Conservation (phyloP, 2,797 vertebrate genomes). For the Sparus aurata region DNA sequence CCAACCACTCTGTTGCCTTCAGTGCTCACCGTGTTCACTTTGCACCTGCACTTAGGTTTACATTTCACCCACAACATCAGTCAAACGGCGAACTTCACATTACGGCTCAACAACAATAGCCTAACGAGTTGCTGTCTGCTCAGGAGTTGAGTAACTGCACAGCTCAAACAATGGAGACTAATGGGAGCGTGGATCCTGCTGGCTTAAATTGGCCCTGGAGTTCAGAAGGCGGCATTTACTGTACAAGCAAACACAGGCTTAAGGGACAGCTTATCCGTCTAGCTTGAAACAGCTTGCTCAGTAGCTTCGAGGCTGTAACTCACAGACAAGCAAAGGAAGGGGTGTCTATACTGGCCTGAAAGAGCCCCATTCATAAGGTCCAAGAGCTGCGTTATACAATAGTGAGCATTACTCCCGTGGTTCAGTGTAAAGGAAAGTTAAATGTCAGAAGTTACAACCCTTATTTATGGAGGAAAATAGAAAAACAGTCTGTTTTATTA, state of each 20-base stretch:
- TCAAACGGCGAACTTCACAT: constrained; percentile 34
- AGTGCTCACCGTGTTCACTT: constrained; percentile 8
- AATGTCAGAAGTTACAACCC: constrained; percentile 5
- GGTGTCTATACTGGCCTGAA: constrained; percentile 13
- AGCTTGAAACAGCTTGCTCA: constrained; percentile 55
- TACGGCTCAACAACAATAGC: constrained; percentile 24
- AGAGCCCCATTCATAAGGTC: constrained; percentile 20
- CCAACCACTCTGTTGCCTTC: constrained; percentile 2
- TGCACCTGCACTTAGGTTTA: constrained; percentile 11
- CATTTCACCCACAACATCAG: constrained; percentile 12
- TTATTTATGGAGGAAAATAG: background rate
- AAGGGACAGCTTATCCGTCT: constrained; percentile 57
- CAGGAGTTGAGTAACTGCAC: constrained; percentile 39
- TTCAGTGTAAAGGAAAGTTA: constrained; percentile 18
- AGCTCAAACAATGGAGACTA: constrained; percentile 64
- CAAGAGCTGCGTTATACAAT: constrained; percentile 3
- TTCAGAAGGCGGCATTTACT: constrained; percentile 61
- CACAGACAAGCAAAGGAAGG: constrained; percentile 34
- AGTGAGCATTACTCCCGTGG: constrained; percentile 3
- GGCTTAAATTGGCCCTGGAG: constrained; percentile 64
- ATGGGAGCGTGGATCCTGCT: constrained; percentile 57
- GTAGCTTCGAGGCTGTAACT: constrained; percentile 27
- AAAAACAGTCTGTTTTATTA: constrained; percentile 9
- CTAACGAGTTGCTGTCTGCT: constrained; percentile 40
- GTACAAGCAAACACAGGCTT: constrained; percentile 59